Evolutionary conservation across 1,140 invertebrate genomes (phyloP).

Genomic region (Bombus ignitus): DNA sequence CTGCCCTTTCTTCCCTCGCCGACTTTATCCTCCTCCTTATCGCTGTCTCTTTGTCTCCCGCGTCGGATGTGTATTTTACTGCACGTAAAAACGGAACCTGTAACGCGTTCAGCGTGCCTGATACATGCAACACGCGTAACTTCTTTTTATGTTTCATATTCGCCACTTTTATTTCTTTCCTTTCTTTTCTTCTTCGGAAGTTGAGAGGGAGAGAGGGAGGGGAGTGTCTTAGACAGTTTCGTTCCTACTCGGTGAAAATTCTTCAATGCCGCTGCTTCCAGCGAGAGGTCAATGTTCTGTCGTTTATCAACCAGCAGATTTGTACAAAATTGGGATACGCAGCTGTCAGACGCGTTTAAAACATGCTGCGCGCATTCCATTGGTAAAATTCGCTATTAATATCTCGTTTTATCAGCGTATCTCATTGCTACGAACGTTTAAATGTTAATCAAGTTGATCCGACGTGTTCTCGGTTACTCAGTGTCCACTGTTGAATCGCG

Average conservation of each 20-base stretch:
- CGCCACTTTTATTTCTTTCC: no score
- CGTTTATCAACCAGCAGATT: no score
- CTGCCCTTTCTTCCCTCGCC: neutral
- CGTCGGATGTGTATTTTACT: constrained; percentile 9
- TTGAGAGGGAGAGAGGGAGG: rapidly evolving
- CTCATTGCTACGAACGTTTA: no score
- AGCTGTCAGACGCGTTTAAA: no score
- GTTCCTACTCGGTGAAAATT: neutral
- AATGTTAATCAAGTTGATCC: no score
- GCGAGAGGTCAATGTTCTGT: no score
- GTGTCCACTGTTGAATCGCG: no score
- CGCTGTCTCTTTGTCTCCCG: neutral
- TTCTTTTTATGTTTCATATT: neutral
- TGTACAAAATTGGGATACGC: no score
- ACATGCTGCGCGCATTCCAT: no score
- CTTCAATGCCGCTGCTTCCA: neutral
- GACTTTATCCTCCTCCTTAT: neutral
- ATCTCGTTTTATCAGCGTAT: no score
- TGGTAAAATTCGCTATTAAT: no score
- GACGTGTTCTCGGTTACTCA: no score
- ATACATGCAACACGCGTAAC: neutral
- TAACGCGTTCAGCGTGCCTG: neutral
- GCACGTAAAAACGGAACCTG: constrained; percentile 22
- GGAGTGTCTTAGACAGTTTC: neutral
- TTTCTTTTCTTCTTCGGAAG: neutral